Conservation (phyloP, 2,888 invertebrate genomes). For the Conomelus anceps region DNA sequence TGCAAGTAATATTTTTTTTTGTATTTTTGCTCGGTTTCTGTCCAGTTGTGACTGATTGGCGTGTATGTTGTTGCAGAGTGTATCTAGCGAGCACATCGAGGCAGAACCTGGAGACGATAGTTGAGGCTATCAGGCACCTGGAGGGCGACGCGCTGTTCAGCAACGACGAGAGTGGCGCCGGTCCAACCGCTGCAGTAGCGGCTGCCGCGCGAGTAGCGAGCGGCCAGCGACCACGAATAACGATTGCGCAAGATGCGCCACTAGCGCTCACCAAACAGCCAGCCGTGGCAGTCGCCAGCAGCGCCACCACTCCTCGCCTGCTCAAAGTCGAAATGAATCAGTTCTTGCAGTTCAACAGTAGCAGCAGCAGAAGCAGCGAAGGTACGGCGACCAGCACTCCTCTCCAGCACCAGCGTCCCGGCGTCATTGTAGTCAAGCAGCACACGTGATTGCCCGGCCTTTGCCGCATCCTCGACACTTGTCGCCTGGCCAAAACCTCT, state of each 20-base stretch:
- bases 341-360: conserved; percentile 53
- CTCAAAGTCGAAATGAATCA: conserved; percentile 46
- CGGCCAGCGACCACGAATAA: neutral
- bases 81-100: conserved; percentile 69
- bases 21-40: no score
- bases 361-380: conserved; percentile 41
- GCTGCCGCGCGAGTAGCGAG: conserved; percentile 36
- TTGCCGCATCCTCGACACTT: conserved; percentile 7
- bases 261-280: conserved; percentile 51
- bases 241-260: conserved; percentile 43
- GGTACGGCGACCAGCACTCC: conserved; percentile 37
- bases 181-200: conserved; percentile 41
- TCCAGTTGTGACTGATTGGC: neutral
- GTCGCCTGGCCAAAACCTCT: conserved; percentile 7
- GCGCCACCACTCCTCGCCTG: conserved; percentile 38
- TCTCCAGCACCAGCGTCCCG: conserved; percentile 69
- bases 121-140: conserved; percentile 94
- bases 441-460: conserved; percentile 32
- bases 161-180: conserved; percentile 46
- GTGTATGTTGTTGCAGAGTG: conserved; percentile 42
- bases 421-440: conserved; percentile 85
- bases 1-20: no score
- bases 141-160: conserved; percentile 93
- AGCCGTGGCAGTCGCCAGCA: neutral
- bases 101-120: conserved; percentile 95